These are phyloP conservation scores for Eulacestoma nigropectus DNA, from an alignment of 2,113 vertebrate genomes.

Conservation along the genomic window DNA sequence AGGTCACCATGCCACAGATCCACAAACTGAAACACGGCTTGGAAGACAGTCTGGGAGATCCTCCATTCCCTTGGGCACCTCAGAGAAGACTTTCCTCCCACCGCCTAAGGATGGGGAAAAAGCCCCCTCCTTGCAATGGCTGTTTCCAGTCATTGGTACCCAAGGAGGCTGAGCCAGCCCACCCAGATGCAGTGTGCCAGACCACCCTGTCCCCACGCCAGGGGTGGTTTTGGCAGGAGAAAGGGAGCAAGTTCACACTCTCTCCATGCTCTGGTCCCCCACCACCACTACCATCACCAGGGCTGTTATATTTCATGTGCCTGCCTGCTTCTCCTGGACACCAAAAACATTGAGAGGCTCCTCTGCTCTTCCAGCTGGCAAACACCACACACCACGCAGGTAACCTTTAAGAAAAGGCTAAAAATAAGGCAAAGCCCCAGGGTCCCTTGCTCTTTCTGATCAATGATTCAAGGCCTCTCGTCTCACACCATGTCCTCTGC, in stretches of 20 bases:
- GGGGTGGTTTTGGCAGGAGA: background rate
- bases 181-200: rapidly evolving
- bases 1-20: background rate
- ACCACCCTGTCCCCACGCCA: rapidly evolving
- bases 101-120: background rate
- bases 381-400: background rate
- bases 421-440: background rate
- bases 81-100: background rate
- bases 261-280: background rate
- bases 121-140: background rate
- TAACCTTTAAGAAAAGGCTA: background rate
- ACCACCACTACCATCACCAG: background rate
- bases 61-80: background rate
- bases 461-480: background rate
- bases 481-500: background rate
- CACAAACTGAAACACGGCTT: rapidly evolving
- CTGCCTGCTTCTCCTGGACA: background rate
- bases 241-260: background rate
- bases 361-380: background rate
- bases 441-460: background rate
- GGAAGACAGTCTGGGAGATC: background rate
- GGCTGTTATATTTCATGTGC: background rate
- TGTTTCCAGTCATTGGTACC: background rate
- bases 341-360: background rate
- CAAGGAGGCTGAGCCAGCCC: background rate